Percentiles rank a stretch among this genome's conserved stretches.
Evolutionary conservation across 2,797 vertebrate species (phyloP).

Genomic region (Gouania willdenowi): DNA sequence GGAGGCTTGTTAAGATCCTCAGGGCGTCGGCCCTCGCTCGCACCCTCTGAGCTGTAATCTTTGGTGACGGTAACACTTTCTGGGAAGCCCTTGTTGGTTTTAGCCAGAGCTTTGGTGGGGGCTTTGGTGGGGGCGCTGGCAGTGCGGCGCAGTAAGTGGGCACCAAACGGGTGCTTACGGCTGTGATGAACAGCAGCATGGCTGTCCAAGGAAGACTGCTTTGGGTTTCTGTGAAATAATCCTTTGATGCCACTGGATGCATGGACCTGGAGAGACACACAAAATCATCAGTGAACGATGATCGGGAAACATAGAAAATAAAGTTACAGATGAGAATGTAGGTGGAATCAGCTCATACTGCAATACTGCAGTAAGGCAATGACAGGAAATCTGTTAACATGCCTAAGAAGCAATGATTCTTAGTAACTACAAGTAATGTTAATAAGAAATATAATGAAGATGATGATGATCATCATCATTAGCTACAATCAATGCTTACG

Average conservation of each 20-base stretch:
- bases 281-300: not conserved
- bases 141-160: constrained; percentile 90
- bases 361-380: constrained; percentile 13
- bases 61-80: constrained; percentile 85
- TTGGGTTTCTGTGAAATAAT: constrained; percentile 97
- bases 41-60: constrained; percentile 84
- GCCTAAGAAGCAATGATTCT: too few relatives aligned
- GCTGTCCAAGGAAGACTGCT: constrained; percentile 97
- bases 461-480: constrained; percentile 6
- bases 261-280: constrained; percentile 77
- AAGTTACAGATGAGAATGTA: constrained; percentile 11
- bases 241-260: constrained; percentile 94
- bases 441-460: not conserved
- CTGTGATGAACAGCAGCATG: constrained; percentile 92
- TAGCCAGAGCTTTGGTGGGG: constrained; percentile 93
- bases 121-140: constrained; percentile 96
- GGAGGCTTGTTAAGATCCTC: constrained; percentile 68
- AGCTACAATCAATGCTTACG: constrained; percentile 7
- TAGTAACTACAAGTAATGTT: too few relatives aligned
- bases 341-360: not conserved
- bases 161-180: constrained; percentile 90
- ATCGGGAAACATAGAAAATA: not conserved
- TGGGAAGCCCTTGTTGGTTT: constrained; percentile 84
- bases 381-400: constrained; percentile 24
- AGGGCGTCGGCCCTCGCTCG: constrained; percentile 77